Evolutionary conservation across 2,888 invertebrate genomes (phyloP), one percentile per base, ranked within the genome.

Genomic region (Limnephilus auricula): DNA sequence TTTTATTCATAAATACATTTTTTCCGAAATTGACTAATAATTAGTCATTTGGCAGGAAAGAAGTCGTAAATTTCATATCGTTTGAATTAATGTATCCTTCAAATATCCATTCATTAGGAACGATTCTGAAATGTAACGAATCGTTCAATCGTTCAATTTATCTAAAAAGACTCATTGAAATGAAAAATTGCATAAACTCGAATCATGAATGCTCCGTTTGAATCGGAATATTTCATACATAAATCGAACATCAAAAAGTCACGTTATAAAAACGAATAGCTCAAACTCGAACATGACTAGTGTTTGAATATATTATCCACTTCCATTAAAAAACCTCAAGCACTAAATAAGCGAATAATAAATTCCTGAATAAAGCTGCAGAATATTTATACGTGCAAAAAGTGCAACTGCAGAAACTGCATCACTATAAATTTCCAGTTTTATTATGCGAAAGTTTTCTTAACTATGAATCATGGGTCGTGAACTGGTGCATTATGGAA

Each of bases 391-490:
- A 32, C 9, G 34, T 32, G 25, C 82, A 82, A 82, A 82, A 82
- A 82, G 34, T 82, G 82, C 34, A 82, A 82, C 82, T 82, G 82
- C 82, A 82, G 82, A 82, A 82, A 82, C 34, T 82, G 82, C 82
- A 82, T 82, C 32, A 82, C 82, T 34, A 82, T 82, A 82, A 82
- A 82, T 82, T 37, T 25, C 32, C 82, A 32, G 82, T 82, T 82
- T 82, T 82, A 82, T 82, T 34, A 82, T 34, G 82, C 82, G 82
- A 82, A 82, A 82, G 82, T 82, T 82, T 82, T 82, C 80, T 34
- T 65, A 65, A 82, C 82, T 37, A 34, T 65, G 82, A 32, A 25
- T 37, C 32, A 32, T 82, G 82, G 82, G 34, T 37, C 82, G 82
- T 37, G 65, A 80, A 31, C 30, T 32, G 82, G 25, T 25, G 82